Percentiles rank a stretch among this genome's conserved stretches.
Evolutionary conservation across 2,888 invertebrate species (phyloP).

Genomic region (Schizotus pectinicornis): DNA sequence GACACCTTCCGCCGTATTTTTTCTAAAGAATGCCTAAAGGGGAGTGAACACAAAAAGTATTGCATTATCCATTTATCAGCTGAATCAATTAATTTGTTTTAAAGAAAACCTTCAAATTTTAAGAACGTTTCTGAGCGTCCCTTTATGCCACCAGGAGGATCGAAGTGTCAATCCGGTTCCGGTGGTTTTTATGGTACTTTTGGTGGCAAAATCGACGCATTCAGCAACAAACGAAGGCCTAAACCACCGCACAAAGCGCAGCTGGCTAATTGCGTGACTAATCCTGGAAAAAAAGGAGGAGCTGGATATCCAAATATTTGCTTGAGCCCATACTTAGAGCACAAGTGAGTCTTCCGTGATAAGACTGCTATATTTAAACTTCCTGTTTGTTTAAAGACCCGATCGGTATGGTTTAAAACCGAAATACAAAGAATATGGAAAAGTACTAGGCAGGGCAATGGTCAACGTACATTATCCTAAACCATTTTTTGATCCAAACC

Average conservation of each 20-base stretch:
- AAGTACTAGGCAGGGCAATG: slow-evolving; percentile 45
- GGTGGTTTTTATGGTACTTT: slow-evolving; percentile 64
- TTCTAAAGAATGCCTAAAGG: slow-evolving; percentile 51
- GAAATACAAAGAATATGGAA: slow-evolving; percentile 45
- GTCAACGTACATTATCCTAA: slow-evolving; percentile 43
- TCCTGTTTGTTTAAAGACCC: slow-evolving; percentile 34
- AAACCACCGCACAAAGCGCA: slow-evolving; percentile 33
- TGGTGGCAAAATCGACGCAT: slow-evolving; percentile 51
- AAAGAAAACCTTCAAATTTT: slow-evolving; percentile 30
- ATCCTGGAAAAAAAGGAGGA: slow-evolving; percentile 60
- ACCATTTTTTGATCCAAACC: slow-evolving; percentile 57
- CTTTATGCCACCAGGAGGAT: slow-evolving; percentile 50
- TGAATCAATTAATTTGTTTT: not conserved
- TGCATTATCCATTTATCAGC: not conserved
- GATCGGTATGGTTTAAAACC: slow-evolving; percentile 44
- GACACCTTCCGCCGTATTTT: slow-evolving; percentile 17
- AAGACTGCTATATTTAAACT: slow-evolving; percentile 1
- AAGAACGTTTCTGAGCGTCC: slow-evolving; percentile 42
- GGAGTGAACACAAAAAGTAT: slow-evolving; percentile 38
- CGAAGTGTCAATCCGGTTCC: slow-evolving; percentile 60
- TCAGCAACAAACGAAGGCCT: slow-evolving; percentile 36
- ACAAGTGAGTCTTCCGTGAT: slow-evolving; percentile 39
- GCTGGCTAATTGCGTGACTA: slow-evolving; percentile 45
- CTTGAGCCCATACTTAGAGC: slow-evolving; percentile 59
- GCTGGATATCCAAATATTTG: slow-evolving; percentile 62